Base-by-base conservation (phyloP, 2,797 vertebrate genomes). In the Miichthys miiuy region DNA sequence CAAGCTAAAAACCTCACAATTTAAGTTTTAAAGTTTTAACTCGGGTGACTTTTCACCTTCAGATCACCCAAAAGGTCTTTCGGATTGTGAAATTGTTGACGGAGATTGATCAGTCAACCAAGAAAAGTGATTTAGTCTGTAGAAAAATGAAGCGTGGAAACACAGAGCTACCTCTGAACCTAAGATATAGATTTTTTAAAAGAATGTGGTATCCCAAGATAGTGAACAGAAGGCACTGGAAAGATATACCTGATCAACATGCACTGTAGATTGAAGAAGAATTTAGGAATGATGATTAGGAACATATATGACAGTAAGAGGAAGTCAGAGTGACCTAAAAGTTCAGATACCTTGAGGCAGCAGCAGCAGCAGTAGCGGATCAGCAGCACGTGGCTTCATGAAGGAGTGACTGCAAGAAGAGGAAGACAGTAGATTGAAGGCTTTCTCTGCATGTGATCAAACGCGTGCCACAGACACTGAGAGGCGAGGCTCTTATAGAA, bases 381-480 rank as follows among this genome's bases (percentile, higher is more conserved):
- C 65, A 71, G 77, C 83, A 74, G 78, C 84, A 89, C 20, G 25
- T 80, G 87, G 72, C 61, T 23, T 86, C 66, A 30, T 42, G 51
- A 50, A 62, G 67, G 69, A 82, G 76, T 54, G 84, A 63, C 75
- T 76, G 68, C 3, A 69, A 63, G 77, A 62, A 60, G 55, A 82
- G 75, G 8, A 41, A 64, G 77, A 82, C 63, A 79, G 78, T 52
- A 69, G 74, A 41, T 18, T 62, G 74, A 88, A 88, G 74, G 34
- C 34, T 70, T 75, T 75, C 64, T 62, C 41, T 78, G 61, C 77
- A 66, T 70, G 68, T 86, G 87, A 91, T 87, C 79, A 86, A 84
- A 86, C 20, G 71, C 6, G 3, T 73, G 67, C 41, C 51, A 27
- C 58, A 75, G 72, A 88, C 67, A 72, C 16, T n/a, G 21, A 82